A percentile compares a stretch with the other conserved stretches of the same genome.
Conservation (phyloP, 2,888 invertebrate genomes). For the Xanthorhoe spadicearia region DNA sequence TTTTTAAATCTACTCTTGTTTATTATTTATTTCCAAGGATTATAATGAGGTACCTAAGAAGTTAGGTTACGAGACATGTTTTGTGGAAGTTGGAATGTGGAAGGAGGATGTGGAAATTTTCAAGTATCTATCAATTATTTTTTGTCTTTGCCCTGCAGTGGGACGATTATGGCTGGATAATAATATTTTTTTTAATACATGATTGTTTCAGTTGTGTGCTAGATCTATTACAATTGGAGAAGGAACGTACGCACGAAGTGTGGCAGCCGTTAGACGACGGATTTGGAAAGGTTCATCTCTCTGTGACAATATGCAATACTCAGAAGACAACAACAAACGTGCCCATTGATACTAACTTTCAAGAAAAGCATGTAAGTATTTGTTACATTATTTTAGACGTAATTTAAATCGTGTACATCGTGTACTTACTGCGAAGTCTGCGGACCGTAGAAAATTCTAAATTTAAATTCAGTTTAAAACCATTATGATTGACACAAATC, state of each 20-base stretch:
- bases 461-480: too few species aligned
- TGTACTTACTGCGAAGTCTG: not conserved
- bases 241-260: slow-evolving; percentile 72
- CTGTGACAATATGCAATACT: slow-evolving; percentile 68
- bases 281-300: slow-evolving; percentile 68
- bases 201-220: slow-evolving; percentile 61
- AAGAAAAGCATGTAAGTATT: slow-evolving; percentile 58
- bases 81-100: too few species aligned
- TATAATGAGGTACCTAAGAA: too few species aligned
- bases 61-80: too few species aligned
- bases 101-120: too few species aligned
- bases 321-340: slow-evolving; percentile 26
- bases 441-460: too few species aligned
- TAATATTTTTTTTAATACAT: not conserved
- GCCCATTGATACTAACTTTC: slow-evolving; percentile 16
- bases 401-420: not conserved
- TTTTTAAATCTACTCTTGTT: too few species aligned
- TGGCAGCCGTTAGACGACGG: slow-evolving; percentile 70
- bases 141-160: too few species aligned
- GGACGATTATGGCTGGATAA: too few species aligned
- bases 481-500: too few species aligned
- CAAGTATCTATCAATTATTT: too few species aligned
- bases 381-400: not conserved
- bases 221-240: slow-evolving; percentile 64
- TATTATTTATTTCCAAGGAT: too few species aligned